phyloP scores from a whole-genome alignment of 2,888 invertebrate species.

The Hymenopus coronatus region DNA sequence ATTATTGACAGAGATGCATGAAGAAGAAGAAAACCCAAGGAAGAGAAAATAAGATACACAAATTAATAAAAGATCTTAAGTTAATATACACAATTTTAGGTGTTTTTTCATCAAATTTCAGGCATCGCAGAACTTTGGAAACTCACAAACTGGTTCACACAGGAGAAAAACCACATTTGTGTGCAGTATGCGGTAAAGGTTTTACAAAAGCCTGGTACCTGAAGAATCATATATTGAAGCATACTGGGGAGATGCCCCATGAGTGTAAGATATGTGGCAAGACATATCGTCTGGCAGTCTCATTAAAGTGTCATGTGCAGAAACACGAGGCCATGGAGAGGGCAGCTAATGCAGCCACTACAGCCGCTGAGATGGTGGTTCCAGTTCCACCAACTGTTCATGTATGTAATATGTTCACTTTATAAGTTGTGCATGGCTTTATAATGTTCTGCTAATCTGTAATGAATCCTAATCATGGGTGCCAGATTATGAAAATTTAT shows the following conservation, averaged over 20 bases:
- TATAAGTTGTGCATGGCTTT: too few relatives aligned
- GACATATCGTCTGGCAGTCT: background rate
- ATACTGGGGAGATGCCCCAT: conserved; percentile 6
- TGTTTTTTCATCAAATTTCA: background rate
- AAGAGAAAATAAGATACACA: too few relatives aligned
- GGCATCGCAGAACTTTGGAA: background rate
- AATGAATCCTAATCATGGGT: too few relatives aligned
- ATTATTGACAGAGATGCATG: too few relatives aligned
- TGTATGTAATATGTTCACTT: too few relatives aligned
- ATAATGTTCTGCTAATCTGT: too few relatives aligned
- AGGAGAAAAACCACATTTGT: conserved; percentile 1
- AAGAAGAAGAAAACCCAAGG: too few relatives aligned
- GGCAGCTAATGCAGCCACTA: background rate
- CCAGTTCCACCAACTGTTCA: background rate
- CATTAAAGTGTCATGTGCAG: background rate
- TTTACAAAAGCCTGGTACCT: background rate
- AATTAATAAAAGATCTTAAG: too few relatives aligned
- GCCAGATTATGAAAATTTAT: too few relatives aligned
- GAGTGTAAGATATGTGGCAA: conserved; percentile 11
- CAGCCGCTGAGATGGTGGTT: background rate
- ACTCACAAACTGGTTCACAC: background rate
- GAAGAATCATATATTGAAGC: background rate
- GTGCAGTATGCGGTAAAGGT: conserved; percentile 12
- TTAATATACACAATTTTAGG: too few relatives aligned
- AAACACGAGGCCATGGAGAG: background rate